These are phyloP conservation scores for Mystacornis crossleyi DNA, from an alignment of 2,113 vertebrate species.

Conservation along the genomic window DNA sequence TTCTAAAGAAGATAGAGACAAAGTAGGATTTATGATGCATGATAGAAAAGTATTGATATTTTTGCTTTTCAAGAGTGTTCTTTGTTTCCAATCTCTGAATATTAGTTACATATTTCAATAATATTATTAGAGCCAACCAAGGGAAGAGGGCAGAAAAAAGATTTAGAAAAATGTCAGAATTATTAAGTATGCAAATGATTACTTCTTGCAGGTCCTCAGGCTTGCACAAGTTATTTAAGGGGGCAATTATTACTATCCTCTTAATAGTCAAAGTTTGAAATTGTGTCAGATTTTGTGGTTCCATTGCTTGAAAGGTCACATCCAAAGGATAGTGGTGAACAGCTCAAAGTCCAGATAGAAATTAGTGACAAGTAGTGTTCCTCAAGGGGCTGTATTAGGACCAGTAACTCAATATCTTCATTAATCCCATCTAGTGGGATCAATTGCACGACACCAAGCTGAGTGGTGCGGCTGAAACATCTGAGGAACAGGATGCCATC, in stretches of 20 bases:
- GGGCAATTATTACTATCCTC: background rate
- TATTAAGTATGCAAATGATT: slow-evolving; percentile 25
- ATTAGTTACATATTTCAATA: background rate
- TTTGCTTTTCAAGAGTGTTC: background rate
- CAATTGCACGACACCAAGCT: accelerated
- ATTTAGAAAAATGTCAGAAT: background rate
- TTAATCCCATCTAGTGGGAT: background rate
- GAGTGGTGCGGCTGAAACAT: background rate
- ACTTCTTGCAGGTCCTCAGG: background rate
- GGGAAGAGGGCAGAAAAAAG: background rate
- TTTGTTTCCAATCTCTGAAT: background rate
- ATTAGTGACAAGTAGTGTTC: background rate
- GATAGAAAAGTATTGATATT: background rate
- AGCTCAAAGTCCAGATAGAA: background rate
- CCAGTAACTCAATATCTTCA: background rate
- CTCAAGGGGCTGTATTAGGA: background rate
- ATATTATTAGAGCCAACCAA: background rate
- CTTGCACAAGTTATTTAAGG: background rate
- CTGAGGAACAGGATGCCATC: background rate
- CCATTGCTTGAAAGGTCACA: background rate
- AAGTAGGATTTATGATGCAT: background rate
- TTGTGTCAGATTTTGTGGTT: background rate
- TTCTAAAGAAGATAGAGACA: background rate
- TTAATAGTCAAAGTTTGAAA: slow-evolving; percentile 6
- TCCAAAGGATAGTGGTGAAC: too few species aligned